Evolutionary conservation across 1,140 invertebrate species (phyloP), one percentile per base, ranked within the genome.

Genomic region (Gryon sp.): DNA sequence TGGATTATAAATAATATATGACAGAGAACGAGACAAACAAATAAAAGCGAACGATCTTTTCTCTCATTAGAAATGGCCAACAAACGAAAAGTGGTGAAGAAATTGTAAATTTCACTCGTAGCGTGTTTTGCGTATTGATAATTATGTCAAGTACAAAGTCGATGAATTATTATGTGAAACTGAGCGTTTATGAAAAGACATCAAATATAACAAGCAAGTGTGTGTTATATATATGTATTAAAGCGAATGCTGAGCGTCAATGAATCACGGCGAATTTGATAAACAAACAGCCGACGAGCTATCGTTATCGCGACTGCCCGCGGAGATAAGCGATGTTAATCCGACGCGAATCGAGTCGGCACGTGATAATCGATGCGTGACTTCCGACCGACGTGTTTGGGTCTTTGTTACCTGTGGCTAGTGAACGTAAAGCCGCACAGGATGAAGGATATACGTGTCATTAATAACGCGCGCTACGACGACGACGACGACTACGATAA

Each of bases 321-420:
- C 28, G 53, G 66, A 70, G 60, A 77, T 70, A 52, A 70, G 53
- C 60, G 59, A 59, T 53, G 57, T 60, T 72, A 74, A 74, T 69
- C 63, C 65, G 20, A 46, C 52, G 70, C 69, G 69, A 78, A 74
- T 65, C 69, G 59, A 57, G 57, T 36, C 66, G 53, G 53, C 65
- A 34, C 45, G 69, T 63, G 78, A 80, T 72, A 77, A 77, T 74
- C 78, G 74, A 80, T 80, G 78, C 68, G 65, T 80, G 69, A 74
- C 78, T 80, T 80, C 78, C 78, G 69, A 73, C 50, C 45, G 50
- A 63, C 73, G 57, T 62, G 63, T 52, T 52, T 28, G 45, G n/a
- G 68, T 43, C 73, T 76, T 80, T 80, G 78, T 79, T 76, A 69
- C 15, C 59, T 18, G 19, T 32, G 48, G 46, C 46, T 26, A 34